Percentiles rank a stretch among this genome's conserved stretches.
Conservation (phyloP, 2,888 invertebrate genomes). For the Eupithecia vulgata region DNA sequence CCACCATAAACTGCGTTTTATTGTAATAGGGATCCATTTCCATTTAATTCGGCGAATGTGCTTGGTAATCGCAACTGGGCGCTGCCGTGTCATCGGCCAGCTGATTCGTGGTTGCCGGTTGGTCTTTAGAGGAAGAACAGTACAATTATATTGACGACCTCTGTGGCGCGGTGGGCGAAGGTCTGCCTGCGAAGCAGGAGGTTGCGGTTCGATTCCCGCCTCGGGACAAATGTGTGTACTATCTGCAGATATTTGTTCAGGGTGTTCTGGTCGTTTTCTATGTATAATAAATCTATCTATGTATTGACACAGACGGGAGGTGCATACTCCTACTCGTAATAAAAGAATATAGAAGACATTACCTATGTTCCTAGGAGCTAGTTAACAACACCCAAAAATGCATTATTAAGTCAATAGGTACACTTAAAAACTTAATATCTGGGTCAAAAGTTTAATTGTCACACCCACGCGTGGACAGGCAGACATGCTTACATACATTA, state of each 20-base stretch:
- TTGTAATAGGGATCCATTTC: slow-evolving; percentile 1
- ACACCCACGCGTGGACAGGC: not conserved
- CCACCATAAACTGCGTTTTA: slow-evolving; percentile 10
- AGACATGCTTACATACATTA: slow-evolving; percentile 5
- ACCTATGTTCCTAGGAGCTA: not conserved
- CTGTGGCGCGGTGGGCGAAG: no score
- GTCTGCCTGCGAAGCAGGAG: no score
- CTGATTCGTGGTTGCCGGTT: not conserved
- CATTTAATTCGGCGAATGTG: not conserved
- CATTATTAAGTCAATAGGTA: not conserved
- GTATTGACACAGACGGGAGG: no score
- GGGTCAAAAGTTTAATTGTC: slow-evolving; percentile 10
- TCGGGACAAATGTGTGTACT: no score
- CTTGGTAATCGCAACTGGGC: not conserved
- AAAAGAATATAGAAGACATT: not conserved
- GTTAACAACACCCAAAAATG: not conserved
- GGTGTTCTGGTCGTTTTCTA: no score
- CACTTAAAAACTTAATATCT: not conserved
- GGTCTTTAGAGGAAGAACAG: no score
- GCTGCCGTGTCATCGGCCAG: not conserved
- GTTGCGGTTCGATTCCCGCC: no score
- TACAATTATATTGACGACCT: no score
- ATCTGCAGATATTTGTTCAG: no score
- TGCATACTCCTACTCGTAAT: not conserved
- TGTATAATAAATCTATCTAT: no score